These are phyloP conservation scores for Listronotus oregonensis DNA, from an alignment of 1,140 invertebrate genomes.

Conservation along the genomic window DNA sequence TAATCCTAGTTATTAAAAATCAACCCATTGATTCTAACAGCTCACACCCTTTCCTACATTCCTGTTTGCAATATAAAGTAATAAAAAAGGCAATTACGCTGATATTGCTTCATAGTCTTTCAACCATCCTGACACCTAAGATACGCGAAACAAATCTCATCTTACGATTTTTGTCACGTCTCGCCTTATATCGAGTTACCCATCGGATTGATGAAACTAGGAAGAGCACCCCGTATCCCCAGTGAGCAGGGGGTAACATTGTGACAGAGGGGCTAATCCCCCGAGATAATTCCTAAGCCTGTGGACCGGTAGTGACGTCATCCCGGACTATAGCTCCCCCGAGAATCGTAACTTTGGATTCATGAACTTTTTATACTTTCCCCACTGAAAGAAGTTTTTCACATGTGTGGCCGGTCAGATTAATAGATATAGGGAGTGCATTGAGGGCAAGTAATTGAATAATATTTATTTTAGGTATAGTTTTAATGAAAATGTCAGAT, in stretches of 20 bases:
- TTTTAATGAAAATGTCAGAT: slow-evolving; percentile 15
- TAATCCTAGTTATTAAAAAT: too few species aligned
- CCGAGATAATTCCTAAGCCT: slow-evolving; percentile 50
- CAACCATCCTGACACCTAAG: background rate
- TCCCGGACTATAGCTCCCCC: slow-evolving; percentile 28
- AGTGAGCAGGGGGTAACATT: background rate
- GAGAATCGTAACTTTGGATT: slow-evolving; percentile 35
- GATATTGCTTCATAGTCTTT: too few species aligned
- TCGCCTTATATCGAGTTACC: slow-evolving; percentile 46
- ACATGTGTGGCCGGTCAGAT: slow-evolving; percentile 1
- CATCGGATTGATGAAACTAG: slow-evolving; percentile 37
- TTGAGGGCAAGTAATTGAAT: slow-evolving; percentile 2
- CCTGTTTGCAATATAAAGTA: too few species aligned
- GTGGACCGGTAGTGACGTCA: slow-evolving; percentile 47
- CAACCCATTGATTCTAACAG: too few species aligned
- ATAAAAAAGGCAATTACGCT: too few species aligned
- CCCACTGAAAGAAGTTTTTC: background rate
- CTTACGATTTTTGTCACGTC: slow-evolving; percentile 46
- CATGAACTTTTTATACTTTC: slow-evolving; percentile 27
- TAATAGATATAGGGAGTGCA: slow-evolving; percentile 5
- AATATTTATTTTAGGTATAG: slow-evolving; percentile 22
- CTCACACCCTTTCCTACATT: too few species aligned
- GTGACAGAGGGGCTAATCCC: slow-evolving; percentile 41
- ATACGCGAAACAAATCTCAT: slow-evolving; percentile 17
- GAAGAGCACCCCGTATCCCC: slow-evolving; percentile 3